These are phyloP conservation scores for Lamellibrachia columna DNA, from an alignment of 2,888 invertebrate species.

Conservation along the genomic window DNA sequence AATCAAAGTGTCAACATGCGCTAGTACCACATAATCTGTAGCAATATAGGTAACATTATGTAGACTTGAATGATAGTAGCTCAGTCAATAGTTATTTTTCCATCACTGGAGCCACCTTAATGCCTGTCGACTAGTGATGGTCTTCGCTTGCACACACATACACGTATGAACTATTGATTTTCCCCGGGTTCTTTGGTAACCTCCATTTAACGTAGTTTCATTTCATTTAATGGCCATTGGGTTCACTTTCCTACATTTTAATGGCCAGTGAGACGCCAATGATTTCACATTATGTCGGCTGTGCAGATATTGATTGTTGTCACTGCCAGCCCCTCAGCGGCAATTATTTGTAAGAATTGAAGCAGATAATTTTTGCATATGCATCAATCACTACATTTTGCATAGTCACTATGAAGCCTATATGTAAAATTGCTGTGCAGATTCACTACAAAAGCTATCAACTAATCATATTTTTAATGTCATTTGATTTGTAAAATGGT, in stretches of 20 bases:
- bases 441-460: not conserved
- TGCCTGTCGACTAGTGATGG: not conserved
- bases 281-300: slow-evolving; percentile 7
- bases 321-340: not conserved
- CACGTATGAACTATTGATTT: not conserved
- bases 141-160: not conserved
- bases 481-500: not conserved
- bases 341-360: not conserved
- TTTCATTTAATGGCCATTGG: not conserved
- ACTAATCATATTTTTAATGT: not conserved
- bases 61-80: not conserved
- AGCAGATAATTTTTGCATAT: not conserved
- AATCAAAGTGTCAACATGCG: not conserved
- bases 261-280: not conserved
- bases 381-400: not conserved
- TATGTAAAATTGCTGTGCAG: not conserved
- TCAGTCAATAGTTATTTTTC: not conserved
- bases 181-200: not conserved
- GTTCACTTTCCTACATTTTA: slow-evolving; percentile 2
- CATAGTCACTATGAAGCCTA: not conserved
- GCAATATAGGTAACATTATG: not conserved
- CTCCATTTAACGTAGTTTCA: not conserved
- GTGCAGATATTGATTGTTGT: not conserved
- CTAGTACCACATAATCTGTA: slow-evolving; percentile 11
- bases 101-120: not conserved